These are phyloP conservation scores for Nansenia antarctica DNA, from an alignment of 2,113 vertebrate genomes.

Conservation along the genomic window DNA sequence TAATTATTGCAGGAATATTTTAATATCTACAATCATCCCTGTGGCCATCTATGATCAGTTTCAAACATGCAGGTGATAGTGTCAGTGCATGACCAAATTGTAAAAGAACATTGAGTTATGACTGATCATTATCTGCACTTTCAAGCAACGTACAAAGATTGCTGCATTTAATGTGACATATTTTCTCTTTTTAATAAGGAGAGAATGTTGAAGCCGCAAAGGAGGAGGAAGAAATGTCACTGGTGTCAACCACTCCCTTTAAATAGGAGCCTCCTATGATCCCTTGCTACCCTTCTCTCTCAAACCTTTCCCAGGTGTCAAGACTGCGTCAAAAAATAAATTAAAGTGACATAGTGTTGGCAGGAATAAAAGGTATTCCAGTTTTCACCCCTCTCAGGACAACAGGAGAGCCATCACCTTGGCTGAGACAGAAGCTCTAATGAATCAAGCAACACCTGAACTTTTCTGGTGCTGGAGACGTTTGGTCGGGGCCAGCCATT, in stretches of 20 bases:
- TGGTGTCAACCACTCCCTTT: conserved; percentile 79
- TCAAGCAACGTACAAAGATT: conserved; percentile 52
- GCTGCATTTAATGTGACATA: conserved; percentile 44
- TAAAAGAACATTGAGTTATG: conserved; percentile 62
- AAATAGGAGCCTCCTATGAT: conserved; percentile 79
- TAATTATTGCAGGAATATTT: conserved; percentile 62
- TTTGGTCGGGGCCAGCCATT: conserved; percentile 83
- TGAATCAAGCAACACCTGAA: conserved; percentile 96
- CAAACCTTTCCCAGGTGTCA: conserved; percentile 81
- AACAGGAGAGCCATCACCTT: conserved; percentile 84
- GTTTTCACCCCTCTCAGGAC: conserved; percentile 83
- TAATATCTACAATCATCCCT: conserved; percentile 58
- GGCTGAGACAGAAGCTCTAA: conserved; percentile 87
- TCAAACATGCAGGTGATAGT: conserved; percentile 55
- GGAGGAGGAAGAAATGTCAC: conserved; percentile 79
- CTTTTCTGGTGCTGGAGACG: conserved; percentile 82
- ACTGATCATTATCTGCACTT: conserved; percentile 68
- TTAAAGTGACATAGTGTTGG: conserved; percentile 90
- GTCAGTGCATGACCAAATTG: conserved; percentile 51
- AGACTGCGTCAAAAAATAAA: conserved; percentile 81
- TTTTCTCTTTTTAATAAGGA: conserved; percentile 58
- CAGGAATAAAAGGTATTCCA: conserved; percentile 82
- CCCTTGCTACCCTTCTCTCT: conserved; percentile 67
- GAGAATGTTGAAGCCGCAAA: conserved; percentile 45
- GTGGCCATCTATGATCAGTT: conserved; percentile 59